These are phyloP conservation scores for Pomacea canaliculata DNA, from an alignment of 2,888 invertebrate species.

Conservation along the genomic window DNA sequence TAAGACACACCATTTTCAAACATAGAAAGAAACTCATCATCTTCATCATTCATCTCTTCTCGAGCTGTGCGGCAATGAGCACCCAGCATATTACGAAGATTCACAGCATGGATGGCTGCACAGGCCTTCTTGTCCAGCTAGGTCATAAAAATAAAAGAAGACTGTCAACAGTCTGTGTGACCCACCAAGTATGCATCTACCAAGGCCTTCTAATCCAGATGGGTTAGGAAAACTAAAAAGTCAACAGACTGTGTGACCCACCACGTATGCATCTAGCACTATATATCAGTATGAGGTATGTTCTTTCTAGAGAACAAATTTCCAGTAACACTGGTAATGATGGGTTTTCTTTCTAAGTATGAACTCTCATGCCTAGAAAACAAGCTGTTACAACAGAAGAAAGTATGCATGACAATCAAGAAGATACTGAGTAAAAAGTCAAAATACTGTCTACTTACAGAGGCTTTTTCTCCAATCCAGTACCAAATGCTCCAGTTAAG, in stretches of 20 bases:
- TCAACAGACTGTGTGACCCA: too few relatives aligned
- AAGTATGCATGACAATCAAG: too few relatives aligned
- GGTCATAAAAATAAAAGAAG: neutral
- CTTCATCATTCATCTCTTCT: conserved; percentile 97
- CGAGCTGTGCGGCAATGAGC: conserved; percentile 93
- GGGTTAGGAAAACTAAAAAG: neutral
- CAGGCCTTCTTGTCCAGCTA: conserved; percentile 93
- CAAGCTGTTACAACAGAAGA: too few relatives aligned
- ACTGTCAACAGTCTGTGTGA: too few relatives aligned
- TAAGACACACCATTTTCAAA: conserved; percentile 93
- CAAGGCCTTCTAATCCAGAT: conserved; percentile 90
- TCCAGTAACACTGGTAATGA: too few relatives aligned
- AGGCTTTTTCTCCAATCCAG: conserved; percentile 97
- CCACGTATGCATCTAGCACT: too few relatives aligned
- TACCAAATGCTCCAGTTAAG: conserved; percentile 97
- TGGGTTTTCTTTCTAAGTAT: too few relatives aligned
- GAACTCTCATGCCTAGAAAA: too few relatives aligned
- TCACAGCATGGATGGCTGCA: conserved; percentile 98
- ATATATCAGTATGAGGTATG: too few relatives aligned
- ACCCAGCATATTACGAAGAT: conserved; percentile 94
- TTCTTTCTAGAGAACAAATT: too few relatives aligned
- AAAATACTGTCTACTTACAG: conserved; percentile 75
- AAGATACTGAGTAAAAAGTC: too few relatives aligned
- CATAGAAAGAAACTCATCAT: conserved; percentile 92
- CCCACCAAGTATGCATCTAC: too few relatives aligned